These are phyloP conservation scores for Platichthys flesus DNA, from an alignment of 2,113 vertebrate genomes.

Conservation along the genomic window DNA sequence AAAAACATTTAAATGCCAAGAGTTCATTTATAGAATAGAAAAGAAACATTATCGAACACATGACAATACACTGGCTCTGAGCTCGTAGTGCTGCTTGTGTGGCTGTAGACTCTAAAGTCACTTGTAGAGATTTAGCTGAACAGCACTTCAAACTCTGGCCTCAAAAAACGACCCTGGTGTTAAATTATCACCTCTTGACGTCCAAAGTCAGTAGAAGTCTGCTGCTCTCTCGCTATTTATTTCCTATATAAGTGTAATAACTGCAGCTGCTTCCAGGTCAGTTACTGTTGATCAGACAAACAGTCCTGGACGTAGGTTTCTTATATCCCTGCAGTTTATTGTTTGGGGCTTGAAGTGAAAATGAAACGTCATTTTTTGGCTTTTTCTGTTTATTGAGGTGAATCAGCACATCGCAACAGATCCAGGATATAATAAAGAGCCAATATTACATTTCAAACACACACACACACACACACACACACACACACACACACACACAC, in stretches of 20 bases:
- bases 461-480: constrained; percentile 11
- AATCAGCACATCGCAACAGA: background rate
- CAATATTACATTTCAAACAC: constrained; percentile 24
- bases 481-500: background rate
- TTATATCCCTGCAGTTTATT: constrained; percentile 14
- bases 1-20: too few species aligned
- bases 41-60: too few species aligned
- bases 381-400: background rate
- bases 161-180: too few species aligned
- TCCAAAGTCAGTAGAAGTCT: too few species aligned
- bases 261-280: background rate
- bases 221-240: background rate
- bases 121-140: too few species aligned
- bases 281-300: too few species aligned
- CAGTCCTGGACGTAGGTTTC: background rate
- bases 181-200: too few species aligned
- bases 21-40: too few species aligned
- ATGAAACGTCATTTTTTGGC: constrained; percentile 12
- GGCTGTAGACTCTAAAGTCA: too few species aligned
- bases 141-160: too few species aligned
- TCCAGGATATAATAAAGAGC: constrained; percentile 1
- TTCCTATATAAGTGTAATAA: background rate
- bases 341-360: background rate
- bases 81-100: background rate
- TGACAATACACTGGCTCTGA: background rate